Conservation (phyloP, 2,888 invertebrate genomes). For the Cyclophora punctaria region DNA sequence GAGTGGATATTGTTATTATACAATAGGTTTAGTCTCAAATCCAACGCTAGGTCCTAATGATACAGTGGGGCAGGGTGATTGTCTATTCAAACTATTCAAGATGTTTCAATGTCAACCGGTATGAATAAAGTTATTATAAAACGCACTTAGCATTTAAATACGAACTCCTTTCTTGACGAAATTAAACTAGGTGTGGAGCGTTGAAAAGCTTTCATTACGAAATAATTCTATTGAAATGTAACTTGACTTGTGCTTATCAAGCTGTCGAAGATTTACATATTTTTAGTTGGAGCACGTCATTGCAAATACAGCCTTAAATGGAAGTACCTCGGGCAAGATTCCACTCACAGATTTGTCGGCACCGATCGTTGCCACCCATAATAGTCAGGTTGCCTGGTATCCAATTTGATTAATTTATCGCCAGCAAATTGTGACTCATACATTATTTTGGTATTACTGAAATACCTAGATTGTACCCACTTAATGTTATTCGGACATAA, state of each 20-base stretch:
- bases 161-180: constrained; percentile 27
- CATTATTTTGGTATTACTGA: no score
- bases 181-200: constrained; percentile 28
- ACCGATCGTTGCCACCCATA: no score
- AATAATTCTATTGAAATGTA: constrained; percentile 32
- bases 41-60: no score
- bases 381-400: no score
- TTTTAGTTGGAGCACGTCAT: constrained; percentile 35
- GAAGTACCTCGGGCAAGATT: constrained; percentile 21
- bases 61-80: not conserved
- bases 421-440: no score
- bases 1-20: no score
- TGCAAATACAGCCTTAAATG: constrained; percentile 33
- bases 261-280: constrained; percentile 37
- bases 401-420: no score
- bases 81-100: constrained; percentile 13
- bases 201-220: constrained; percentile 33
- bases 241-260: constrained; percentile 22
- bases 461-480: no score
- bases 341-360: no score
- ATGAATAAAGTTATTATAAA: constrained; percentile 20
- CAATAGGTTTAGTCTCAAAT: constrained; percentile 1
- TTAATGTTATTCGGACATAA: no score
- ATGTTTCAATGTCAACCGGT: constrained; percentile 33
- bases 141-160: constrained; percentile 33